Base-by-base conservation (phyloP, 2,888 invertebrate species). In the Seira sanloemensis region DNA sequence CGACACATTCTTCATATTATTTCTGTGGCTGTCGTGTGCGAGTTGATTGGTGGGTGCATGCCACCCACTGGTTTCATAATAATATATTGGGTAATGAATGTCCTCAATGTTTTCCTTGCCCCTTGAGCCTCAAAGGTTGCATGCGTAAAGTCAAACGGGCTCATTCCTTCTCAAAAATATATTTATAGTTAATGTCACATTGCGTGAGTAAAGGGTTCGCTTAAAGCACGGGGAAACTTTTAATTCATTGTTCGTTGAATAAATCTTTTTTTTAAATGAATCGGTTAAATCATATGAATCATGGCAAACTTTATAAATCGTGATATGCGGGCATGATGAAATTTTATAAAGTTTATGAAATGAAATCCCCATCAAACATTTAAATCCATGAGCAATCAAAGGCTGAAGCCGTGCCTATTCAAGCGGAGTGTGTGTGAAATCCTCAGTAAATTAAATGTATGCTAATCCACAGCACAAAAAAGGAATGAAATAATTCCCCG, bases 31-130 rank as follows among this genome's bases (percentile, higher is more conserved):
- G 80, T 80, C 80, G 80, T 74, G 80, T 80, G 74, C 74, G 19
- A 74, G 72, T 18, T 73, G 73, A 80, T 80, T 80, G 73, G 54
- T 80, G 80, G 80, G 80, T 80, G 80, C 65, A 58, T 50, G 74
- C 80, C 80, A 80, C 80, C 80, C 80, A 80, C 80, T 80, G 80
- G n/a, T 74, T 80, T 58, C 67, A 74, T 80, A 80, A 80, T 74
- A 80, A 80, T 74, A 74, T 74, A 80, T 74, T 73, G 67, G 37
- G 27, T 80, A 80, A 80, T 80, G 74, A 80, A 73, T 80, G 80
- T 80, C 74, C 80, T 68, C 74, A 23, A n/a, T 74, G 80, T 80
- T 74, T 50, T 80, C 67, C 72, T 80, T 80, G 74, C 80, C 80
- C 78, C 66, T 72, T 37, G 26, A 26, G 58, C 58, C 7, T 58